phyloP scores from a whole-genome alignment of 2,888 invertebrate genomes.

The Lordiphosa fenestrarum region DNA sequence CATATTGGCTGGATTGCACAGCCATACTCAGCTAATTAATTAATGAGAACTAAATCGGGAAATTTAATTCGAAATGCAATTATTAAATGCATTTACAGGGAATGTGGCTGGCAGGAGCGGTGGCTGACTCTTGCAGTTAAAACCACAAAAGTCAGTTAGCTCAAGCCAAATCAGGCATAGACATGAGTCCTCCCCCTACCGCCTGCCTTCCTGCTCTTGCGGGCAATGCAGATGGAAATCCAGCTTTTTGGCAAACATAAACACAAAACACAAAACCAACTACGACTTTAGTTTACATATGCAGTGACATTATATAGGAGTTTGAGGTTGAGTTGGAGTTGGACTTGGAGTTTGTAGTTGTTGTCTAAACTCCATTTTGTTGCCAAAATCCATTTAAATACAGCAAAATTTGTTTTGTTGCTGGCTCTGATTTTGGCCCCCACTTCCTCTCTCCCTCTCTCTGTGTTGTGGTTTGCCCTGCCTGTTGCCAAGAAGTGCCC shows the following conservation, averaged over 20 bases:
- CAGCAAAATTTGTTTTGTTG: constrained; percentile 34
- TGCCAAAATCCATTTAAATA: constrained; percentile 71
- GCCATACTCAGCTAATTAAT: no score
- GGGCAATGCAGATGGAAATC: constrained; percentile 66
- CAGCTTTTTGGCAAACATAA: constrained; percentile 62
- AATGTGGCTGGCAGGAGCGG: no score
- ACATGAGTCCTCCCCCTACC: constrained; percentile 10
- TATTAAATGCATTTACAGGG: constrained; percentile 1
- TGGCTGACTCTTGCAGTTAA: constrained; percentile 12
- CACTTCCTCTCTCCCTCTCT: constrained; percentile 6
- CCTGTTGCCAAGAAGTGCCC: constrained; percentile 56
- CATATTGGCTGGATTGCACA: constrained; percentile 7
- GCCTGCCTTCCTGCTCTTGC: constrained; percentile 32
- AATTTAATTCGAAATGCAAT: neutral
- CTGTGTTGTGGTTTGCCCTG: constrained; percentile 38
- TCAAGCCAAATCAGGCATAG: constrained; percentile 44
- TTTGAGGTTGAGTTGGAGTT: constrained; percentile 27
- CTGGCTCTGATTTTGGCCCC: constrained; percentile 50
- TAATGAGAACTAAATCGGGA: no score
- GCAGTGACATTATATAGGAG: constrained; percentile 39
- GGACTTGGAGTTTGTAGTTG: constrained; percentile 17
- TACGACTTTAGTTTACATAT: constrained; percentile 27
- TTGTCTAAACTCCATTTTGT: constrained; percentile 42
- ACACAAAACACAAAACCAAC: constrained; percentile 6
- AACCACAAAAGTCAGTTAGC: constrained; percentile 57